phyloP scores from a whole-genome alignment of 2,797 vertebrate species.

The Paratrypauchen microcephalus region DNA sequence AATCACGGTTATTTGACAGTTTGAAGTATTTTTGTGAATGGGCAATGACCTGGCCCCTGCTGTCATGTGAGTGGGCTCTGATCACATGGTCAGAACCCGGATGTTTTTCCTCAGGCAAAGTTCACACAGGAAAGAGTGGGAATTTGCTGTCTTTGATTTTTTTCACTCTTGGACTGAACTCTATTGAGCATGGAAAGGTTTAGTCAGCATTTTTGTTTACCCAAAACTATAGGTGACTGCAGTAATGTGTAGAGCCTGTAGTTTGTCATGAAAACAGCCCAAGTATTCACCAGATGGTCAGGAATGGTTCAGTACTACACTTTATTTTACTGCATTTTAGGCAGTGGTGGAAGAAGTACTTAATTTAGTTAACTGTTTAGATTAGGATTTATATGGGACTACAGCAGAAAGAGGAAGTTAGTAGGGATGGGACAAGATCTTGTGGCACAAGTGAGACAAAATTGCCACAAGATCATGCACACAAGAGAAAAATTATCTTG shows the following conservation, averaged over 20 bases:
- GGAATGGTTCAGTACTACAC: background rate
- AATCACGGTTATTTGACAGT: background rate
- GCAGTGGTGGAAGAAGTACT: no score
- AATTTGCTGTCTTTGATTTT: slow-evolving; percentile 60
- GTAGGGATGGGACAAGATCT: no score
- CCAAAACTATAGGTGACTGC: slow-evolving; percentile 10
- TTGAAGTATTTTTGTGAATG: slow-evolving; percentile 24
- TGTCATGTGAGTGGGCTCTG: slow-evolving; percentile 73
- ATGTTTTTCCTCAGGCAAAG: slow-evolving; percentile 68
- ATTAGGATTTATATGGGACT: no score
- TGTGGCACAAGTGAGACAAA: no score
- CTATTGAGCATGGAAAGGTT: slow-evolving; percentile 38
- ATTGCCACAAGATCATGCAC: no score
- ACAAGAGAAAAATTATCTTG: no score
- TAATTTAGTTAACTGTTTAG: no score
- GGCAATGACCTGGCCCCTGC: slow-evolving; percentile 18
- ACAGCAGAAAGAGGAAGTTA: no score
- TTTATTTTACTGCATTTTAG: no score
- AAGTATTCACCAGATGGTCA: background rate
- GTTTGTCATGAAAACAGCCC: background rate
- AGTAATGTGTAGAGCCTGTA: background rate
- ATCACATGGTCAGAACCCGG: slow-evolving; percentile 69
- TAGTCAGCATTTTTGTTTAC: slow-evolving; percentile 49
- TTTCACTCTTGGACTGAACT: slow-evolving; percentile 5
- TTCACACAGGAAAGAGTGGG: slow-evolving; percentile 59